These are phyloP conservation scores for Glaucidium brasilianum DNA, from an alignment of 2,113 vertebrate genomes.

Conservation along the genomic window DNA sequence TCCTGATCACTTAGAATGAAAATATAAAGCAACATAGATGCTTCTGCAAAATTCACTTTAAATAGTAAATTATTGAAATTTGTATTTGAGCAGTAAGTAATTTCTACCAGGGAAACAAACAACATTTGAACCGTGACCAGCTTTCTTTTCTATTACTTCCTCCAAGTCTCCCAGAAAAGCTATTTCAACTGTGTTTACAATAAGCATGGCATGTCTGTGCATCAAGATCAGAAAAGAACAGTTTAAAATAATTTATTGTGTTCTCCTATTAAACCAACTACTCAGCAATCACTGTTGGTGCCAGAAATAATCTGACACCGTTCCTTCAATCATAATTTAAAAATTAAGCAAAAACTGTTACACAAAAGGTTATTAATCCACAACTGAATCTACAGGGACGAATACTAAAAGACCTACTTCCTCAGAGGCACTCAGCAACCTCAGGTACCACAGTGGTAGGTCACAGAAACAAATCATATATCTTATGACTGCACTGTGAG, in stretches of 20 bases:
- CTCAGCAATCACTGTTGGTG: neutral
- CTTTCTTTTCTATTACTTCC: neutral
- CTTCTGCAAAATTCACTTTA: neutral
- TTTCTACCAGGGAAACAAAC: neutral
- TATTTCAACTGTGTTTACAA: neutral
- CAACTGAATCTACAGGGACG: neutral
- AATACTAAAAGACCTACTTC: neutral
- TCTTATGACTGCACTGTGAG: neutral
- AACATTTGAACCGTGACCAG: neutral
- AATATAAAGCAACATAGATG: neutral
- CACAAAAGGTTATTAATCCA: neutral
- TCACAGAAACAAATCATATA: neutral
- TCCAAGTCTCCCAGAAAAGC: neutral
- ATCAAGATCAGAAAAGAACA: neutral
- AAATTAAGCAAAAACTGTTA: neutral
- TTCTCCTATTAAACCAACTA: neutral
- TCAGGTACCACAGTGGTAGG: neutral
- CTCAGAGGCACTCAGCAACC: neutral
- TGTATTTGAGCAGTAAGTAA: neutral
- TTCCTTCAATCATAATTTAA: neutral
- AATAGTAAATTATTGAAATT: neutral
- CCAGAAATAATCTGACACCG: neutral
- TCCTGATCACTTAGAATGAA: rapidly evolving
- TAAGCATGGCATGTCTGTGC: neutral
- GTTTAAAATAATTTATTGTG: neutral